phyloP scores from a whole-genome alignment of 2,797 vertebrate species.

The Zalophus californianus region DNA sequence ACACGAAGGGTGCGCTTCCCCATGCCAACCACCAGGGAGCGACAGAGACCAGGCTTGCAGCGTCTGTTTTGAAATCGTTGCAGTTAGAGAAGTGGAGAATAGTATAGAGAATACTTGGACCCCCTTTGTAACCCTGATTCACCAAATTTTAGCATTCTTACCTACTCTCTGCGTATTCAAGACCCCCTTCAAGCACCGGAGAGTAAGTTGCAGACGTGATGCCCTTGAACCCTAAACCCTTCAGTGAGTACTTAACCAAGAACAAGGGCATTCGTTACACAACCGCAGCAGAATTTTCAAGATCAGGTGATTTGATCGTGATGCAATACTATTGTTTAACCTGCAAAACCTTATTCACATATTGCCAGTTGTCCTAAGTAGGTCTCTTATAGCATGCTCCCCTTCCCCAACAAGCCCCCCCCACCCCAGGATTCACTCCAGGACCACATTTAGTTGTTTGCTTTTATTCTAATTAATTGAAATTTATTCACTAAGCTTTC shows the following conservation, averaged over 20 bases:
- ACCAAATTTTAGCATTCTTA: not conserved
- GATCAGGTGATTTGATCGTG: not conserved
- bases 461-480: not conserved
- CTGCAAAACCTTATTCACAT: not conserved
- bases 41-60: slow-evolving; percentile 63
- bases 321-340: not conserved
- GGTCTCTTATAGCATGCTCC: not conserved
- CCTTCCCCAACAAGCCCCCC: rapidly evolving
- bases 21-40: not conserved
- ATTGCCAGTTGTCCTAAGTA: not conserved
- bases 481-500: not conserved
- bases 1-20: not conserved
- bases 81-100: not conserved
- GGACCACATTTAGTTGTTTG: not conserved
- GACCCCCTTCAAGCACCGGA: not conserved
- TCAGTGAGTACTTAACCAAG: not conserved
- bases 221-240: not conserved
- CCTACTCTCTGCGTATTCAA: not conserved
- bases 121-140: not conserved
- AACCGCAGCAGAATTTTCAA: not conserved
- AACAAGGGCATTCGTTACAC: not conserved
- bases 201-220: not conserved
- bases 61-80: not conserved
- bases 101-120: not conserved
- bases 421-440: not conserved